Evolutionary conservation across 2,888 invertebrate genomes (phyloP).

Genomic region (Cheilosia grossa): DNA sequence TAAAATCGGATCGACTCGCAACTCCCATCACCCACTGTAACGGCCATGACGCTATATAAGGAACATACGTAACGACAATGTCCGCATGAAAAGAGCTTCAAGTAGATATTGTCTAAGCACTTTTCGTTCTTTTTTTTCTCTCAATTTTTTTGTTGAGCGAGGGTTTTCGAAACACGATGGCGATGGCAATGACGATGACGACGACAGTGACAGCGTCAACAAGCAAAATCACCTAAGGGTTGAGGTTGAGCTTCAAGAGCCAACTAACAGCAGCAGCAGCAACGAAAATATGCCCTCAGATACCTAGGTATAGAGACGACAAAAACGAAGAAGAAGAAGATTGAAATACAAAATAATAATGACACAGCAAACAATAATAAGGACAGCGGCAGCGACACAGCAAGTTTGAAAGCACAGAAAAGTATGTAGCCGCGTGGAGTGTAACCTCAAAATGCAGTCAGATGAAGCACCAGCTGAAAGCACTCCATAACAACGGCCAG

Average conservation of each 20-base stretch:
- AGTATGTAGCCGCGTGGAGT: slow-evolving; percentile 11
- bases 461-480: slow-evolving; percentile 65
- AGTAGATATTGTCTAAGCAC: slow-evolving; percentile 49
- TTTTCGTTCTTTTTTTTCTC: not conserved
- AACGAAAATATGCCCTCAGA: slow-evolving; percentile 3
- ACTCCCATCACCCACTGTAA: slow-evolving; percentile 19
- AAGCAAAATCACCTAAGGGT: slow-evolving; percentile 61
- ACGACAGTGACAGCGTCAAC: slow-evolving; percentile 49
- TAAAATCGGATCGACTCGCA: not conserved
- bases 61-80: slow-evolving; percentile 13
- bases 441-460: slow-evolving; percentile 61
- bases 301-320: not conserved
- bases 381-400: slow-evolving; percentile 7
- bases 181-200: slow-evolving; percentile 17
- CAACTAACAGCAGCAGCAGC: slow-evolving; percentile 11
- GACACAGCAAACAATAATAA: slow-evolving; percentile 16
- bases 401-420: not conserved
- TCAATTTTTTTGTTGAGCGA: not conserved
- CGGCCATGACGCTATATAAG: not conserved
- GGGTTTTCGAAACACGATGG: slow-evolving; percentile 25
- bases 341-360: slow-evolving; percentile 63
- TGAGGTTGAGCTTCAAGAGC: slow-evolving; percentile 56
- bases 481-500: slow-evolving; percentile 47
- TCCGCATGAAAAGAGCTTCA: slow-evolving; percentile 49
- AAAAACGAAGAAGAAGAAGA: not conserved